Base-by-base conservation (phyloP, 2,113 vertebrate genomes). In the Neodon shergylaensis region DNA sequence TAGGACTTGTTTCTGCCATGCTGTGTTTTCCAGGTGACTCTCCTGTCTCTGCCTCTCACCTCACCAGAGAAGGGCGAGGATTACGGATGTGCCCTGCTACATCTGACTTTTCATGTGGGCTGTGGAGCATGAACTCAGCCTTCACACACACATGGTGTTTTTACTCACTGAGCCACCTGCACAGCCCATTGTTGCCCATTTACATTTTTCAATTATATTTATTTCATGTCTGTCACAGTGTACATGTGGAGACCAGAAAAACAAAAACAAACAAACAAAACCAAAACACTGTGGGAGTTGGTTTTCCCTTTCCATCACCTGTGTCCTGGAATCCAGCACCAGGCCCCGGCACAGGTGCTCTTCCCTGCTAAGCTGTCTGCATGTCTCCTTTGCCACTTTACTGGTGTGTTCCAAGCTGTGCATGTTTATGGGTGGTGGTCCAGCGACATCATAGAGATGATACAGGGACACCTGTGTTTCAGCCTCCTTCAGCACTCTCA, bases 381-480 rank as follows among this genome's bases (percentile, higher is more conserved):
- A 52, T 52, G 49, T 13, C 49, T 52, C 49, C 49, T 52, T 52
- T 52, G 49, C 12, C 84, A 26, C 33, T 52, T 8, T 7, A 14
- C 1, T 52, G 44, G 42, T 83, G n/a, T 65, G 65, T 52, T 88
- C 52, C 22, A 47, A 33, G 2, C 33, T 31, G 58, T 52, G 22
- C 14, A 3, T n/a, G 4, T 7, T 22, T 47, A 14, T 9, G 31
- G 70, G 70, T 21, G n/a, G 39, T 70, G 44, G 10, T 16, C 79
- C 28, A 11, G 26, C 5, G 9, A 19, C 3, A 11, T 8, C 24
- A 3, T 14, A 26, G 26, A 4, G 52, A 31, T 3, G 24, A 1
- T 28, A 6, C 39, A 1, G 36, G 44, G 17, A 8, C 5, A 17
- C 7, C 5, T 72, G 39, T 7, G 2, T 49, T 58, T n/a, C 31